These are phyloP conservation scores for Micoletzkya japonica DNA, from an alignment of 2,888 invertebrate species.

Conservation along the genomic window DNA sequence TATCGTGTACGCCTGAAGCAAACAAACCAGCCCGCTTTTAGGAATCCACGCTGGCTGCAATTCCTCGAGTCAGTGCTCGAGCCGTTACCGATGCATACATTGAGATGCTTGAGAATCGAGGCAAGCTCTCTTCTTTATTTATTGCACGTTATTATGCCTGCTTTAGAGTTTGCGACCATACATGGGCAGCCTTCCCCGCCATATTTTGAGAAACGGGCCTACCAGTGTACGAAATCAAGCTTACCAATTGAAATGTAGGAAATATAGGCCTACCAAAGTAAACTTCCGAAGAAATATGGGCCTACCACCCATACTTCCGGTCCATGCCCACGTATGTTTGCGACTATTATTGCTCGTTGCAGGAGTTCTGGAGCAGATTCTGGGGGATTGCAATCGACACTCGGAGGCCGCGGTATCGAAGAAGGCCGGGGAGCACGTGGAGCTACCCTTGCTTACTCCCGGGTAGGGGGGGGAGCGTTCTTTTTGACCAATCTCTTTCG, in stretches of 20 bases:
- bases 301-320: too few species aligned
- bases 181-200: too few species aligned
- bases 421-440: background rate
- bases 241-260: too few species aligned
- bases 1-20: background rate
- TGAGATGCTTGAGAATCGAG: conserved; percentile 50
- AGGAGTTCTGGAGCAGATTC: conserved; percentile 50
- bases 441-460: conserved; percentile 27
- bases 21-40: background rate
- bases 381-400: conserved; percentile 53
- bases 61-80: conserved; percentile 36
- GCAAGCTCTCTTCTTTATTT: too few species aligned
- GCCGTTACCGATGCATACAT: conserved; percentile 43
- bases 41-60: conserved; percentile 26
- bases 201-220: too few species aligned
- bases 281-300: too few species aligned
- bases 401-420: conserved; percentile 20
- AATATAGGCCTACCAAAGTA: too few species aligned
- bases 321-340: too few species aligned
- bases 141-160: background rate
- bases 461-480: conserved; percentile 21
- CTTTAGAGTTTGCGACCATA: too few species aligned
- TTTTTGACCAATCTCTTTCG: background rate
- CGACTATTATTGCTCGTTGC: background rate
- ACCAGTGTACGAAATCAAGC: too few species aligned